Evolutionary conservation across 2,888 invertebrate genomes (phyloP), one percentile per base, ranked within the genome.

Genomic region (Polymixis lichenea): DNA sequence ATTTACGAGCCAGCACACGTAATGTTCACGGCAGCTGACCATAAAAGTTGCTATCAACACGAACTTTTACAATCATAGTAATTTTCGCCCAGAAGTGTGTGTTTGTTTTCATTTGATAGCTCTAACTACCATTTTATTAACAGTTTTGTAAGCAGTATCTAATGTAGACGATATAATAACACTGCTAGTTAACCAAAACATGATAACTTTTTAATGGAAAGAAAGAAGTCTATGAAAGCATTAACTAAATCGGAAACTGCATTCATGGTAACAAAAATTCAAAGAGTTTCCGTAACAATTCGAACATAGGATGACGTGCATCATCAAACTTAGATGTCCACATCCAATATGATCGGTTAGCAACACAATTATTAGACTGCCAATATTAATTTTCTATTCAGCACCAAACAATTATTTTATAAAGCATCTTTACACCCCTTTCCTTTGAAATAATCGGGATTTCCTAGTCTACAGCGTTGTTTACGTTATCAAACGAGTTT

Each of bases 401-500:
- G n/a, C 28, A 60, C 32, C 25, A 56, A 28, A 73, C 22, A n/a
- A 53, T 28, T 19, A 43, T 28, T 61, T 28, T 13, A 28, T 15
- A 61, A 77, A 67, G 62, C 2, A 64, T 61, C 28, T 3, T 17
- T 17, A n/a, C 32, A 56, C 43, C 38, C 70, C 64, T 53, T 79
- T 69, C 66, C 75, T 64, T 71, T 61, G 64, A 61, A 75, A 80
- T 64, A 82, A 82, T 82, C 62, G 65, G 60, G 51, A 56, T 74
- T 78, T 74, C 84, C 84, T 84, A 62, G 60, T 77, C 65, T 67
- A 43, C 77, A 62, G 53, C 66, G 75, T 53, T 79, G 61, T 76
- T 69, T 62, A 61, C 32, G 71, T 66, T 89, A 89, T 89, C 87
- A 82, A 56, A 66, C 17, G 55, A 70, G 78, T 75, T 77, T 77